Conservation (phyloP, 2,888 invertebrate species). For the Drosophila cracens region DNA sequence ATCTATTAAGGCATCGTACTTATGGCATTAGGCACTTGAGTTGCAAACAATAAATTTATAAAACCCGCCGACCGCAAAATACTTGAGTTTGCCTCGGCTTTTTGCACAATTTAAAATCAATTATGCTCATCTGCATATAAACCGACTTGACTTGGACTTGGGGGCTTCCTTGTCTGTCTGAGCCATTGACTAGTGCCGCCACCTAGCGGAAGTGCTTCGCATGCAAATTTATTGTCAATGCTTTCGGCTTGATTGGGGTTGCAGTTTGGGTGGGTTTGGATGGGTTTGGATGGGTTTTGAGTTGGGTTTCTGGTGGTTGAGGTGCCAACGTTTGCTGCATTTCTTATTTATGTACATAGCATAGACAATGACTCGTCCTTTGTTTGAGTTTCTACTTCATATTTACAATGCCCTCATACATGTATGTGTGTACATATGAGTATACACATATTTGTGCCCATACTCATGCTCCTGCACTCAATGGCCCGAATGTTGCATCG, state of each 20-base stretch:
- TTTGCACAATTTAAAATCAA: slow-evolving; percentile 76
- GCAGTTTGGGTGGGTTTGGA: slow-evolving; percentile 1
- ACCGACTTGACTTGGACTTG: slow-evolving; percentile 58
- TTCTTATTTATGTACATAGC: slow-evolving; percentile 78
- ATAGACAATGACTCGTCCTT: slow-evolving; percentile 69
- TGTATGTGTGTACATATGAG: slow-evolving; percentile 11
- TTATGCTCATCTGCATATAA: slow-evolving; percentile 83
- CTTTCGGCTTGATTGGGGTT: slow-evolving; percentile 29
- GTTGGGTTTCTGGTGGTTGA: slow-evolving; percentile 21
- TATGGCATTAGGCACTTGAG: slow-evolving; percentile 61
- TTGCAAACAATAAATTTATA: slow-evolving; percentile 37
- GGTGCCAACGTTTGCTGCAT: slow-evolving; percentile 66
- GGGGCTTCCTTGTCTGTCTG: slow-evolving; percentile 44
- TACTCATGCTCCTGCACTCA: slow-evolving; percentile 60
- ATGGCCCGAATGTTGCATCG: slow-evolving; percentile 69
- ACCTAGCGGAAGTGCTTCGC: slow-evolving; percentile 69
- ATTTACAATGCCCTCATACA: slow-evolving; percentile 17
- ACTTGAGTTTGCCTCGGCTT: slow-evolving; percentile 8
- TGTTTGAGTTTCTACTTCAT: slow-evolving; percentile 38
- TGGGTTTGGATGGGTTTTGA: slow-evolving; percentile 7
- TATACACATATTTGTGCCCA: slow-evolving; percentile 12
- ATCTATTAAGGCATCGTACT: slow-evolving; percentile 52
- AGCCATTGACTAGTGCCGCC: slow-evolving; percentile 14
- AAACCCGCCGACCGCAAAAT: background rate
- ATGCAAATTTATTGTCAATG: slow-evolving; percentile 80